phyloP scores from a whole-genome alignment of 2,797 vertebrate species.

The Enteromius viviparus region DNA sequence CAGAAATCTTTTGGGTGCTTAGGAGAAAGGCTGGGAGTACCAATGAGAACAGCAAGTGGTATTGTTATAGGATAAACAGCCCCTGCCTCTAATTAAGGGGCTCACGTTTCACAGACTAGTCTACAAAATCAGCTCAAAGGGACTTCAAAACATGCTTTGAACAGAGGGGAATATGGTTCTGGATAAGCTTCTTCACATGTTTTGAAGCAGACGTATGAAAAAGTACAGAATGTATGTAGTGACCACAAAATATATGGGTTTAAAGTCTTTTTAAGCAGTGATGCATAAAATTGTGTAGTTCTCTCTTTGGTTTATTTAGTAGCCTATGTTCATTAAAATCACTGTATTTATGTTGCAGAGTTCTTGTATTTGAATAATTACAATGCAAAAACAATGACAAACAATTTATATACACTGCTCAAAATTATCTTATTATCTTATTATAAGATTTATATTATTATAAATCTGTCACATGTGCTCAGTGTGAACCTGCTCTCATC shows the following conservation, averaged over 20 bases:
- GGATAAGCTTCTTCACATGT: slow-evolving; percentile 13
- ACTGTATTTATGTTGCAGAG: not conserved
- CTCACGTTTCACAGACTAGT: slow-evolving; percentile 1
- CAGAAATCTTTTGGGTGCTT: slow-evolving; percentile 22
- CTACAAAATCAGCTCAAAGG: slow-evolving; percentile 1
- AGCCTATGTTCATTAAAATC: not conserved
- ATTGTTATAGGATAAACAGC: slow-evolving; percentile 37
- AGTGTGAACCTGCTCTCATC: no score
- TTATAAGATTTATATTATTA: no score
- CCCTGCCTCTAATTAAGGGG: not conserved
- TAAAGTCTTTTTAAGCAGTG: not conserved
- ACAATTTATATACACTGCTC: not conserved
- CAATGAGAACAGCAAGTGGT: slow-evolving; percentile 24
- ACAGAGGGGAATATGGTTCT: not conserved
- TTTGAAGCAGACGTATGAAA: not conserved
- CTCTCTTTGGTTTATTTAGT: not conserved
- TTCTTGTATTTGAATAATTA: not conserved
- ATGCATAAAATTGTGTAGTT: not conserved
- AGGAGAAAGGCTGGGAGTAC: slow-evolving; percentile 4
- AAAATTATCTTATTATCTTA: no score
- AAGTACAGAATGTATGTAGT: not conserved
- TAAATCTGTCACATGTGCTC: no score
- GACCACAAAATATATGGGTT: not conserved
- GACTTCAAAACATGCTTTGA: slow-evolving; percentile 7
- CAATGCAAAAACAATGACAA: not conserved